Evolutionary conservation across 2,888 invertebrate genomes (phyloP), one percentile per base, ranked within the genome.

Genomic region (Crossocerus cetratus): DNA sequence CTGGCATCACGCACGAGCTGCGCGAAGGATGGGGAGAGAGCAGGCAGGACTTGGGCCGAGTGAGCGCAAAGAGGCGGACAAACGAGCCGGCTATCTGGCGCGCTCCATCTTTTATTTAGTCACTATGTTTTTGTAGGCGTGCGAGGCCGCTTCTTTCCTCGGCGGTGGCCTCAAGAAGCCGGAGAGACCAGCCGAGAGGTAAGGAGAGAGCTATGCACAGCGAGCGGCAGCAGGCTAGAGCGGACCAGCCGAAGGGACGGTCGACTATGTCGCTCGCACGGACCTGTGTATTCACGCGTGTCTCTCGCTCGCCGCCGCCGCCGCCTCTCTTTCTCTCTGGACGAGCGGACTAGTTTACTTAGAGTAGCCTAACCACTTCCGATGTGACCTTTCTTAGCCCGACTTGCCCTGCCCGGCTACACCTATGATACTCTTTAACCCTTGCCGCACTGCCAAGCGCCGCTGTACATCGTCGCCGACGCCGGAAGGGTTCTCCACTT

Each of bases 101-200:
- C n/a, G 76, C 69, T 72, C 69, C 77, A 81, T 81, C 78, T 78
- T 79, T 81, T 81, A 77, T 81, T 81, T 77, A 78, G 77, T 81
- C 80, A 76, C 78, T 81, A 80, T 65, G 65, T 56, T 63, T 64
- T 69, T 71, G 60, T 62, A 66, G 57, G 64, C 65, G 54, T 67
- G 20, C 43, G 68, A 49, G 65, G 58, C 66, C 23, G 66, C 66
- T 58, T 66, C 53, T 62, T 65, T 61, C 56, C 43, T 58, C 16
- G 22, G 55, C 54, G 60, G 22, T 44, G 43, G 42, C 22, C 43
- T 21, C 22, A 14, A 32, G 32, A 32, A 64, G 23, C 32, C 2
- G 21, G 32, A 32, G 32, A 32, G 32, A 11, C 22, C 45, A 18
- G 20, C 20, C 43, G 16, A 13, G 55, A 16, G 56, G 56, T 23